These are phyloP conservation scores for Acrobasis repandana DNA, from an alignment of 2,888 invertebrate species.

Conservation along the genomic window DNA sequence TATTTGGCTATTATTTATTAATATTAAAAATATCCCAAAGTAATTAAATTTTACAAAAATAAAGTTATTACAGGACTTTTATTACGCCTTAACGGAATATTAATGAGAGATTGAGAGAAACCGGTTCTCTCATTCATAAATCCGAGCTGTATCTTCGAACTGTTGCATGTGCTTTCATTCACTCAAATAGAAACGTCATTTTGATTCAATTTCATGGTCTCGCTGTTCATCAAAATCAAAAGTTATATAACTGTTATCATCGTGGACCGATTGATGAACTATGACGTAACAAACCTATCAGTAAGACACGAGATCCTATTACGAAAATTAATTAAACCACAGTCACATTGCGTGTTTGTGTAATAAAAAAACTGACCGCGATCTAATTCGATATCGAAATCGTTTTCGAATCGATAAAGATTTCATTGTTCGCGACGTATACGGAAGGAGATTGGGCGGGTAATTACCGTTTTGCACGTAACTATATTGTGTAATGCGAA, in stretches of 20 bases:
- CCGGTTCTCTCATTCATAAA: conserved; percentile 5
- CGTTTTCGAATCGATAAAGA: conserved; percentile 68
- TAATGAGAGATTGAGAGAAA: neutral
- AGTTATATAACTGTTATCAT: conserved; percentile 21
- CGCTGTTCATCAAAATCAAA: conserved; percentile 2
- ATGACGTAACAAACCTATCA: conserved; percentile 24
- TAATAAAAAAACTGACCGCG: conserved; percentile 70
- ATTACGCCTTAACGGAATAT: neutral
- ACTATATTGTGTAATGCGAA: conserved; percentile 63
- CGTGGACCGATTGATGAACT: conserved; percentile 14
- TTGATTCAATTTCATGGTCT: conserved; percentile 14
- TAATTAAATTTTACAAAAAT: too few relatives aligned
- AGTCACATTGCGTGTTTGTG: conserved; percentile 57
- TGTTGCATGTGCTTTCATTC: conserved; percentile 12
- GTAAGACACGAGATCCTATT: conserved; percentile 30
- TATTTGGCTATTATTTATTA: too few relatives aligned
- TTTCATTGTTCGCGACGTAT: conserved; percentile 71
- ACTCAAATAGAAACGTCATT: conserved; percentile 4
- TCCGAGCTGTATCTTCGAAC: neutral
- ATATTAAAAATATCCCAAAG: too few relatives aligned
- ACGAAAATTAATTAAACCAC: conserved; percentile 32
- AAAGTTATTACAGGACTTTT: neutral
- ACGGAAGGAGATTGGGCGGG: conserved; percentile 66
- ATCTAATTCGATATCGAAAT: conserved; percentile 63
- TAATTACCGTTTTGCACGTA: conserved; percentile 74